Evolutionary conservation across 2,888 invertebrate species (phyloP).

Genomic region (Limnephilus rhombicus): DNA sequence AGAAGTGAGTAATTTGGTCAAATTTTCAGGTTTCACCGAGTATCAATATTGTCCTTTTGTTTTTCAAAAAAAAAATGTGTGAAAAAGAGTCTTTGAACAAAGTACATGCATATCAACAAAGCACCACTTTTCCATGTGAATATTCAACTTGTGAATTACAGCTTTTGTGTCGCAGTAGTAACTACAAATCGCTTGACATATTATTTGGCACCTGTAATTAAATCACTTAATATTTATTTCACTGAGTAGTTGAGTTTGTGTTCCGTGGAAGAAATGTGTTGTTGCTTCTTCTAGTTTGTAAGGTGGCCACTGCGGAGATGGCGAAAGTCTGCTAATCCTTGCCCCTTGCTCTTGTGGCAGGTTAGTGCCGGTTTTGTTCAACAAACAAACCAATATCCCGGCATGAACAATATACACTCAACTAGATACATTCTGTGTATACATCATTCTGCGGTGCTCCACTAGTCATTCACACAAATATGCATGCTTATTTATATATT

Average conservation of each 20-base stretch:
- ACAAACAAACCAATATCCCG: conserved; percentile 24
- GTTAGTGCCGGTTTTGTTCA: conserved; percentile 71
- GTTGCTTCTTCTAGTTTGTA: conserved; percentile 74
- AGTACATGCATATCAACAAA: not conserved
- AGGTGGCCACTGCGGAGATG: conserved; percentile 77
- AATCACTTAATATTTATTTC: conserved; percentile 31
- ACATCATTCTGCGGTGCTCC: conserved; percentile 13
- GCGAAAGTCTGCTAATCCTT: conserved; percentile 77
- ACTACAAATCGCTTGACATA: conserved; percentile 32
- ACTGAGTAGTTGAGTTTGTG: conserved; percentile 35
- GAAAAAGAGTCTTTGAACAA: conserved; percentile 22
- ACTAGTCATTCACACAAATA: not conserved
- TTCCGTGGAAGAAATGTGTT: conserved; percentile 48
- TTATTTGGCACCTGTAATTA: conserved; percentile 36
- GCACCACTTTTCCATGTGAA: conserved; percentile 34
- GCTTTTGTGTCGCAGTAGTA: conserved; percentile 49
- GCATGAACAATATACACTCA: conserved; percentile 48
- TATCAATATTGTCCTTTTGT: conserved; percentile 36
- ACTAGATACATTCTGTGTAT: not conserved
- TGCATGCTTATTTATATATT: not conserved
- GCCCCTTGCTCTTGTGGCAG: conserved; percentile 75
- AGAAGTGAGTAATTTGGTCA: conserved; percentile 73
- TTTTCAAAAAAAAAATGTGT: conserved; percentile 18
- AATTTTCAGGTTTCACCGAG: conserved; percentile 37
- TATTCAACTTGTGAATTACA: conserved; percentile 27